Evolutionary conservation across 2,113 vertebrate genomes (phyloP).

Genomic region (Hassar affinis): DNA sequence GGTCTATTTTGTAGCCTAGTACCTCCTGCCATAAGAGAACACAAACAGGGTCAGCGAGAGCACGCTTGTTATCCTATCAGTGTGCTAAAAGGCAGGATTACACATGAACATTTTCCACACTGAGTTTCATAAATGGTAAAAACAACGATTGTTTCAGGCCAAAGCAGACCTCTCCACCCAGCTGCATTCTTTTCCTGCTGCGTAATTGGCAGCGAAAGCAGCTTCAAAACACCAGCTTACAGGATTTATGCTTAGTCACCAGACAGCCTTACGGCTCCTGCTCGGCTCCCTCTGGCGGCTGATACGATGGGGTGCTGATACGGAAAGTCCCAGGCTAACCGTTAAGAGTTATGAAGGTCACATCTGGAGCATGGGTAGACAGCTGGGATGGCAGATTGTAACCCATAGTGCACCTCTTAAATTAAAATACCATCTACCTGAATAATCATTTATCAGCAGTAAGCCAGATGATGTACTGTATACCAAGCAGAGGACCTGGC

Average conservation of each 20-base stretch:
- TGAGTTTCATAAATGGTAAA: background rate
- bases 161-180: conserved; percentile 24
- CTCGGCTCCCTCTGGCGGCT: conserved; percentile 12
- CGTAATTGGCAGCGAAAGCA: conserved; percentile 13
- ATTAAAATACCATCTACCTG: background rate
- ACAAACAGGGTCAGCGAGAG: background rate
- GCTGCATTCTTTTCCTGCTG: conserved; percentile 31
- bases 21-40: conserved; percentile 81
- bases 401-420: no score
- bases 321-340: conserved; percentile 24
- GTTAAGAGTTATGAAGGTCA: background rate
- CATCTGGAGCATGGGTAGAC: background rate
- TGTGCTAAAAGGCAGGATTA: background rate
- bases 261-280: background rate
- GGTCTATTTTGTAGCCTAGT: conserved; percentile 95
- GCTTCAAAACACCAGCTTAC: conserved; percentile 31
- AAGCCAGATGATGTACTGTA: background rate
- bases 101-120: conserved; percentile 18
- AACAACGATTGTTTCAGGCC: conserved; percentile 23
- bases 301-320: background rate
- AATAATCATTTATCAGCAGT: background rate
- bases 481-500: background rate
- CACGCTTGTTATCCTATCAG: background rate
- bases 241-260: conserved; percentile 41
- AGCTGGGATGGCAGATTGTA: background rate